Evolutionary conservation across 2,888 invertebrate genomes (phyloP), one percentile per base, ranked within the genome.

Genomic region (Parelbella ahira): DNA sequence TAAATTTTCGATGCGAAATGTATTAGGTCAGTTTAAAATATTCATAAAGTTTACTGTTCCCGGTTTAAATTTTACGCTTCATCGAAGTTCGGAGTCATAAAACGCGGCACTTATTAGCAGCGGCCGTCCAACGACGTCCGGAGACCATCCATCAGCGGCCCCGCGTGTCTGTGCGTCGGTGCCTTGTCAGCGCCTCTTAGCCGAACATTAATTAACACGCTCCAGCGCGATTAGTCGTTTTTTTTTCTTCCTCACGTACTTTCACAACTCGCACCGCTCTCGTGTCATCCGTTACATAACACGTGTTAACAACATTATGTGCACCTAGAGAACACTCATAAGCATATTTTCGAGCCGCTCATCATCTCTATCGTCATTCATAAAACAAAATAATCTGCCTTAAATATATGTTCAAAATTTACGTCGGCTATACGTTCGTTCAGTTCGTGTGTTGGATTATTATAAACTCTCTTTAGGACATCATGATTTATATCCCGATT

Each of bases 141-240:
- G 62, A 59, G 58, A 56, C 60, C 51, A 67, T 78, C 79, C 53
- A 64, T 82, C 82, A 72, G 56, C 82, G 58, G 49, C 46, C 45
- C 47, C 53, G 55, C 60, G 54, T 25, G 57, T 50, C 51, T 28
- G 29, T 47, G 56, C 52, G 58, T 53, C 55, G 37, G 30, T 49
- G 53, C 51, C 65, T 63, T 70, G 70, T 79, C 76, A 66, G 61
- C 81, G 58, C 71, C 63, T 68, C 60, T 48, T 44, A 43, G 19
- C 51, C 48, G 50, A 59, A 49, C 66, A 74, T 76, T 80, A 68
- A 81, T 83, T 78, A 80, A 69, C 76, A 12, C 28, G 42, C 42
- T 42, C 34, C 28, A 34, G 28, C 23, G 13, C 10, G 28, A 34
- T 34, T 5, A 11, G n/a, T 27, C 13, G 6, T 12, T 21, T 27